Conservation (phyloP, 2,113 vertebrate species). For the Haplochromis burtoni region DNA sequence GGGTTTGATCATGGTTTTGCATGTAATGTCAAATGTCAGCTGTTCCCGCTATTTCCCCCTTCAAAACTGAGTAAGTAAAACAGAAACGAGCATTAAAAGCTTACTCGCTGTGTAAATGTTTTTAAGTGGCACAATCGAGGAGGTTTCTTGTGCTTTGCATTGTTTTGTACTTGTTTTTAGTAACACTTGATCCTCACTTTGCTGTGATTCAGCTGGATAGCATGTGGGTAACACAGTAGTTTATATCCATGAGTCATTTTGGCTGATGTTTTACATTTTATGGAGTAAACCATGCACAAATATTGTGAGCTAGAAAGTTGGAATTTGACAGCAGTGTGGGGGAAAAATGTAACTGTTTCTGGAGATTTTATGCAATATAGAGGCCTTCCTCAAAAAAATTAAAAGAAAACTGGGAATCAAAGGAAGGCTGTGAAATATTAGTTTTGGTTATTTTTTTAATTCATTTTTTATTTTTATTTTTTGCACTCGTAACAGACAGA, state of each 20-base stretch:
- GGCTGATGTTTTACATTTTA: not conserved
- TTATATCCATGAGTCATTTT: not conserved
- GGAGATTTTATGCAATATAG: not conserved
- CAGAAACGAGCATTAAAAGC: not conserved
- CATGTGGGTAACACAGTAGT: not conserved
- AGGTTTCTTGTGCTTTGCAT: not conserved
- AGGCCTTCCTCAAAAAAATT: not conserved
- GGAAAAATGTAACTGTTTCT: not conserved
- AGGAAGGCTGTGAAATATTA: not conserved
- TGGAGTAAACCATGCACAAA: not conserved
- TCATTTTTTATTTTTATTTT: not conserved
- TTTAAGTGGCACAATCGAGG: not conserved
- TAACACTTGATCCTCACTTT: not conserved
- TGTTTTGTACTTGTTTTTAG: not conserved
- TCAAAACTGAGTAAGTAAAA: not conserved
- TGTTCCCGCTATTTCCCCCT: conserved; percentile 7
- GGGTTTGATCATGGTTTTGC: conserved; percentile 42
- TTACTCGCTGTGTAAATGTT: not conserved
- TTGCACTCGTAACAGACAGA: not conserved
- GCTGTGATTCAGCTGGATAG: not conserved
- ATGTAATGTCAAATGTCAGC: conserved; percentile 48
- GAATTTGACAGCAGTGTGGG: not conserved
- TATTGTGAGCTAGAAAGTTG: not conserved
- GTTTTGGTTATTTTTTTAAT: not conserved
- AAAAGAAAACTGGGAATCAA: not conserved